Percentiles rank a stretch among this genome's conserved stretches.
Evolutionary conservation across 2,888 invertebrate species (phyloP).

Genomic region (Therioaphis trifolii): DNA sequence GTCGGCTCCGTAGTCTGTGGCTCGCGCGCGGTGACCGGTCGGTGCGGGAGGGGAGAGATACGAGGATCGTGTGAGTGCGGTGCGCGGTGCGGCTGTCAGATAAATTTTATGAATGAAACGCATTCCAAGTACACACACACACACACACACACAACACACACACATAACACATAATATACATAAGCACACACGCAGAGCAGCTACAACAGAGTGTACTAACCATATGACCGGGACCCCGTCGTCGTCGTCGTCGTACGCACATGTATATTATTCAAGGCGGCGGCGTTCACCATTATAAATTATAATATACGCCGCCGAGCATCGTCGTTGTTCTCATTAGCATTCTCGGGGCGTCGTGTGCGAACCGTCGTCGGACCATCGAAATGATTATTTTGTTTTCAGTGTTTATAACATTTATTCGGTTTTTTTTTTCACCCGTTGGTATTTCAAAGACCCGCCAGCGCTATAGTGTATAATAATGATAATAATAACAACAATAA

Average conservation of each 20-base stretch:
- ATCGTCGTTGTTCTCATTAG: not conserved
- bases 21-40: not conserved
- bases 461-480: not conserved
- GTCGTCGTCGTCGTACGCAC: not conserved
- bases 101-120: constrained; percentile 63
- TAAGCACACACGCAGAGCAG: not conserved
- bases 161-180: not conserved
- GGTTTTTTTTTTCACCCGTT: not conserved
- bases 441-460: no score
- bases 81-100: constrained; percentile 51
- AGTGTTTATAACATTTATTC: no score
- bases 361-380: no score
- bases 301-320: not conserved
- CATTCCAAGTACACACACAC: constrained; percentile 41
- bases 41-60: not conserved
- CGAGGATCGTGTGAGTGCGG: constrained; percentile 38
- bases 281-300: constrained; percentile 1
- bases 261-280: not conserved
- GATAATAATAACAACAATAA: no score
- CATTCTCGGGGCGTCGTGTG: not conserved
- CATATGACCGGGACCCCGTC: constrained; percentile 1
- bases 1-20: not conserved
- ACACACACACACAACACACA: not conserved
- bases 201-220: not conserved
- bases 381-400: no score